A percentile compares a stretch with the other conserved stretches of the same genome.
Conservation (phyloP, 2,797 vertebrate species). For the Artibeus lituratus region DNA sequence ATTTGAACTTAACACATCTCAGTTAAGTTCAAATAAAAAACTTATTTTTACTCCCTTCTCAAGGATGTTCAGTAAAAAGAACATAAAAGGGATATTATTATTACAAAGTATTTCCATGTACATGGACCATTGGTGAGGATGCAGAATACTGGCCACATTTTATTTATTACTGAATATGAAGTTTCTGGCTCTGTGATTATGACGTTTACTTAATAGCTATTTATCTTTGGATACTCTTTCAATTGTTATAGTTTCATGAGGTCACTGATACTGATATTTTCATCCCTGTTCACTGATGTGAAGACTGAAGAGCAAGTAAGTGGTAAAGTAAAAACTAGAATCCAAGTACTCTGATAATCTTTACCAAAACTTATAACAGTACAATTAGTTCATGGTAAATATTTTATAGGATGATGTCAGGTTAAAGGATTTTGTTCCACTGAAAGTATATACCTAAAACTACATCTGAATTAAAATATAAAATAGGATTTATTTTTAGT, state of each 20-base stretch:
- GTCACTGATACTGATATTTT: background rate
- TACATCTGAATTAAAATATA: background rate
- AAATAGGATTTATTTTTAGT: background rate
- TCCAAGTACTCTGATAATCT: background rate
- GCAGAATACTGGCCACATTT: background rate
- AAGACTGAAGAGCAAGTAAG: background rate
- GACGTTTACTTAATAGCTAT: background rate
- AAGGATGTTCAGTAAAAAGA: background rate
- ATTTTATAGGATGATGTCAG: background rate
- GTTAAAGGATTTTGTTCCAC: background rate
- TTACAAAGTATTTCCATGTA: background rate
- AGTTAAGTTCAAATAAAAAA: too few species aligned
- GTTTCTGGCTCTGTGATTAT: background rate
- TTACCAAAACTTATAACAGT: background rate
- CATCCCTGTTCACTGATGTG: background rate
- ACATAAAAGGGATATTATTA: background rate
- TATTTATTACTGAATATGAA: background rate
- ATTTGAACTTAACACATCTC: too few species aligned
- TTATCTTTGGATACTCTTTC: background rate
- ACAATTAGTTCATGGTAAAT: background rate
- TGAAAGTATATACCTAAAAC: background rate
- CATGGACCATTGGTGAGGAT: background rate
- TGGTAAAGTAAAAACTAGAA: background rate
- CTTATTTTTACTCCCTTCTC: background rate
- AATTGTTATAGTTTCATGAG: background rate